These are phyloP conservation scores for Cherax destructor DNA, from an alignment of 1,140 invertebrate species.

Conservation along the genomic window DNA sequence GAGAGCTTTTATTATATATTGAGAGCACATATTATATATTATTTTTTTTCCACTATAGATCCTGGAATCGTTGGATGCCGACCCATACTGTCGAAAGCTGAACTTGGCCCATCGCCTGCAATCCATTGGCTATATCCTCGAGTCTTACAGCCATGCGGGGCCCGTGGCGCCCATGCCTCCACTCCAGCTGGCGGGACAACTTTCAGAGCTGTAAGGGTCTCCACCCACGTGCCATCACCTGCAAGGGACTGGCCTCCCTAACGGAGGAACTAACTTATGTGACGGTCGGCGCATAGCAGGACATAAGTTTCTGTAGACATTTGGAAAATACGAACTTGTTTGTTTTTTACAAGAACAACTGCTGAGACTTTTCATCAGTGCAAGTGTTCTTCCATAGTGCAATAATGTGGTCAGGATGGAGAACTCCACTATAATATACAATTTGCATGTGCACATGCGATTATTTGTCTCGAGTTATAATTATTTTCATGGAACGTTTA, in stretches of 20 bases:
- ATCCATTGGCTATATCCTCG: conserved; percentile 91
- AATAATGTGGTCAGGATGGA: background rate
- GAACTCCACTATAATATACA: background rate
- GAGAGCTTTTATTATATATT: too few species aligned
- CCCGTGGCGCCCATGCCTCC: conserved; percentile 73
- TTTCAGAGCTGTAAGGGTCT: conserved; percentile 68
- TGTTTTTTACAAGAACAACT: conserved; percentile 35
- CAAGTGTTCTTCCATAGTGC: conserved; percentile 55
- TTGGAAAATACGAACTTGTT: background rate
- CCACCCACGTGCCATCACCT: conserved; percentile 16
- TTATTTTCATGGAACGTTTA: background rate
- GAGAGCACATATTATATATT: too few species aligned
- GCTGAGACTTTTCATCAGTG: conserved; percentile 22
- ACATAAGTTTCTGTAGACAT: background rate
- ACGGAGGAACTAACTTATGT: too few species aligned
- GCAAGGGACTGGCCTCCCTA: background rate
- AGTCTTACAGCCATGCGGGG: conserved; percentile 75
- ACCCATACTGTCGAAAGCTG: conserved; percentile 88
- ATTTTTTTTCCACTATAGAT: conserved; percentile 78
- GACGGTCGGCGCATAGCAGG: too few species aligned
- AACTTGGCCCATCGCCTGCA: conserved; percentile 92
- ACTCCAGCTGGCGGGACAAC: conserved; percentile 66
- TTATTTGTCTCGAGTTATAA: background rate
- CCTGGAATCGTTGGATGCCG: conserved; percentile 87
- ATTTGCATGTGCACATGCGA: background rate